Conservation (phyloP, 2,113 vertebrate species). For the Xyliphius kryptos region DNA sequence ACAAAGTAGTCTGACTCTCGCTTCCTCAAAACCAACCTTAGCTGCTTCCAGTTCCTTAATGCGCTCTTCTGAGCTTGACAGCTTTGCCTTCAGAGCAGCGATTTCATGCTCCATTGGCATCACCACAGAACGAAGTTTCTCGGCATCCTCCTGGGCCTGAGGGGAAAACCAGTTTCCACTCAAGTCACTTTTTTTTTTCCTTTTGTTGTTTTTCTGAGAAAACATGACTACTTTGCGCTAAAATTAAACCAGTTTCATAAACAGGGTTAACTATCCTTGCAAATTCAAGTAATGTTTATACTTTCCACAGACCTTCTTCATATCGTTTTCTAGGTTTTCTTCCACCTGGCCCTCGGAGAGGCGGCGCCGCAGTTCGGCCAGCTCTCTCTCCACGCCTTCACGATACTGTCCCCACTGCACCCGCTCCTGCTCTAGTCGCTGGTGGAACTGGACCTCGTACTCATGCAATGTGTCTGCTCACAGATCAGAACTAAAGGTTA, state of each 20-base stretch:
- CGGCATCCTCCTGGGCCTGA: slow-evolving; percentile 95
- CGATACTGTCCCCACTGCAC: slow-evolving; percentile 89
- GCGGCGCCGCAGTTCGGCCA: slow-evolving; percentile 77
- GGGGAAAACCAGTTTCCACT: too few relatives aligned
- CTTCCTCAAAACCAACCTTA: slow-evolving; percentile 65
- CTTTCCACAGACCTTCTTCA: slow-evolving; percentile 92
- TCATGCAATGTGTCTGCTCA: slow-evolving; percentile 90
- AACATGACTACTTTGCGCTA: too few relatives aligned
- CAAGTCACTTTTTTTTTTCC: too few relatives aligned
- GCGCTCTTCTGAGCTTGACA: slow-evolving; percentile 79
- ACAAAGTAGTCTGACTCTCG: too few relatives aligned
- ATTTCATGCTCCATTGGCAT: slow-evolving; percentile 99
- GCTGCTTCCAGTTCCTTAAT: slow-evolving; percentile 93
- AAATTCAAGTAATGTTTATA: too few relatives aligned
- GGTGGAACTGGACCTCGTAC: slow-evolving; percentile 91
- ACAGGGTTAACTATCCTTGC: too few relatives aligned
- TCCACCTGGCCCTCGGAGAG: slow-evolving; percentile 89
- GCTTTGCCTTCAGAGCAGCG: slow-evolving; percentile 77
- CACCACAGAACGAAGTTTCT: slow-evolving; percentile 95
- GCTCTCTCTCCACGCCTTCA: slow-evolving; percentile 81
- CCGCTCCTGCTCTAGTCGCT: slow-evolving; percentile 87
- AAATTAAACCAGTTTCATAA: too few relatives aligned
- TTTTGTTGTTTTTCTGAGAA: too few relatives aligned
- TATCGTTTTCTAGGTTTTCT: slow-evolving; percentile 93
- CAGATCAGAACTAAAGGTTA: too few relatives aligned